These are phyloP conservation scores for Choristoneura rosaceana DNA, from an alignment of 2,888 invertebrate genomes.

Conservation along the genomic window DNA sequence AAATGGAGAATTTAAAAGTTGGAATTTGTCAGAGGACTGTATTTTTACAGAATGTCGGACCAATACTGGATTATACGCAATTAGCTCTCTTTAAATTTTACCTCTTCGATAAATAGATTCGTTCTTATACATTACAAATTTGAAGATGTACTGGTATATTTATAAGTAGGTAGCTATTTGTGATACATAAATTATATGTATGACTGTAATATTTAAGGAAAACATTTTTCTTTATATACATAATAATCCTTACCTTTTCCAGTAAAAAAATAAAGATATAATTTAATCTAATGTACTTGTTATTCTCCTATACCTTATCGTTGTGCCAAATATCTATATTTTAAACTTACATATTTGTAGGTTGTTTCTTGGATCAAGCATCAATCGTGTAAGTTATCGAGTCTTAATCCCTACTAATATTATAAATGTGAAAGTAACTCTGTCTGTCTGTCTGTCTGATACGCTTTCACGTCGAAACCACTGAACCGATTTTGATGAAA, in stretches of 20 bases:
- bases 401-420: too few relatives aligned
- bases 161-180: conserved; percentile 39
- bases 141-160: conserved; percentile 40
- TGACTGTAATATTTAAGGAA: conserved; percentile 40
- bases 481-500: too few relatives aligned
- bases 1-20: conserved; percentile 54
- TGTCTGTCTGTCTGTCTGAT: too few relatives aligned
- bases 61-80: conserved; percentile 63
- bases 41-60: conserved; percentile 72
- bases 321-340: too few relatives aligned
- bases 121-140: conserved; percentile 46
- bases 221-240: conserved; percentile 38
- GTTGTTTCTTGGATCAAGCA: too few relatives aligned
- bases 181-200: conserved; percentile 41
- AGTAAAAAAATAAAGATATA: conserved; percentile 37
- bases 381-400: too few relatives aligned
- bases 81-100: conserved; percentile 71
- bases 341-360: too few relatives aligned
- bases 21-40: conserved; percentile 55
- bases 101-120: conserved; percentile 45
- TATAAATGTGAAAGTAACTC: too few relatives aligned
- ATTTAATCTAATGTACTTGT: conserved; percentile 24
- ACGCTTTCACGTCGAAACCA: too few relatives aligned
- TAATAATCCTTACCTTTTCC: conserved; percentile 40
- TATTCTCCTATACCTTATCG: neutral